These are phyloP conservation scores for Hiodon alosoides DNA, from an alignment of 2,113 vertebrate species.

Conservation along the genomic window DNA sequence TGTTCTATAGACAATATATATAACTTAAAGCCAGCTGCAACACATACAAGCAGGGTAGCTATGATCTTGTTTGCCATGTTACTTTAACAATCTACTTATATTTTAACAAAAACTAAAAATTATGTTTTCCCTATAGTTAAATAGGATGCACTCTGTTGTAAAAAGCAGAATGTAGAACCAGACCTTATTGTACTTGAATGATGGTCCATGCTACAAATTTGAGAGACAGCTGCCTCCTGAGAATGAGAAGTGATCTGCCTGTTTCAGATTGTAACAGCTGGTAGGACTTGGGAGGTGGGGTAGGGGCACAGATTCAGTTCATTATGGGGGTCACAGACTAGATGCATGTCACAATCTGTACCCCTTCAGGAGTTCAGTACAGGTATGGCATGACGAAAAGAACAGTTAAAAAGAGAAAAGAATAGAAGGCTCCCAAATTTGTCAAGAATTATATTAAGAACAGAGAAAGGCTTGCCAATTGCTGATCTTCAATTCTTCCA, in stretches of 20 bases:
- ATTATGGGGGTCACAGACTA: not conserved
- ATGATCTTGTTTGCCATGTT: no score
- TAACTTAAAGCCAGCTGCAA: no score
- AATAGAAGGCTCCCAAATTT: no score
- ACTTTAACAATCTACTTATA: no score
- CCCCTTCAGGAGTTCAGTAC: not conserved
- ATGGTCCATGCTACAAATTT: not conserved
- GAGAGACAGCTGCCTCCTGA: not conserved
- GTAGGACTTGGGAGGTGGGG: not conserved
- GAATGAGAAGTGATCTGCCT: not conserved
- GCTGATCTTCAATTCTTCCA: not conserved
- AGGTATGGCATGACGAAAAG: not conserved
- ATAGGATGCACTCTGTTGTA: no score
- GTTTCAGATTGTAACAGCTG: constrained; percentile 5
- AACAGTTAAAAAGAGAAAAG: not conserved
- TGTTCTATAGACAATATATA: no score
- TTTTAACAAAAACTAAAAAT: no score
- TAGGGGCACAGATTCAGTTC: not conserved
- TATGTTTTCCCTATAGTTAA: no score
- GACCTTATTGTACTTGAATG: not conserved
- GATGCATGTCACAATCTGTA: not conserved
- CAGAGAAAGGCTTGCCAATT: not conserved
- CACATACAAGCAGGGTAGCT: no score
- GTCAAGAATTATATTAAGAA: not conserved
- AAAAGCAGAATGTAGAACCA: no score